phyloP scores from a whole-genome alignment of 2,888 invertebrate genomes.

The Brachyptera putata region DNA sequence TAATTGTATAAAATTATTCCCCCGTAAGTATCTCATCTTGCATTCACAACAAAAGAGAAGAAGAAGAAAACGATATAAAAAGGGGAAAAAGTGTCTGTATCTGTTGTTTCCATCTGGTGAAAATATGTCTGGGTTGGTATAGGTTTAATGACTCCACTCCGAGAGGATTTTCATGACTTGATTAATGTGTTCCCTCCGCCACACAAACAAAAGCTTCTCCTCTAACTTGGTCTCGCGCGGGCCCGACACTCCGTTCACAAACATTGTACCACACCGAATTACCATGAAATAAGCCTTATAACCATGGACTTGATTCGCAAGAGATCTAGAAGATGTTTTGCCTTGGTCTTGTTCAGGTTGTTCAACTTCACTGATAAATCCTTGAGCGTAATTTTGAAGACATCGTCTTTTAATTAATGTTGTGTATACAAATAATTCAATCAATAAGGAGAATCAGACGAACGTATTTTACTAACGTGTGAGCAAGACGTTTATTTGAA shows the following conservation, averaged over 20 bases:
- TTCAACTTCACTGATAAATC: slow-evolving; percentile 9
- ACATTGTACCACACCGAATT: not conserved
- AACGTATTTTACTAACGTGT: too few relatives aligned
- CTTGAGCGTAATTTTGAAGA: slow-evolving; percentile 4
- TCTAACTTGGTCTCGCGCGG: not conserved
- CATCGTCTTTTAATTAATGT: too few relatives aligned
- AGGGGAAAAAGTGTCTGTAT: too few relatives aligned
- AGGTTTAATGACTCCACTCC: slow-evolving; percentile 20
- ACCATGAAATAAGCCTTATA: slow-evolving; percentile 3
- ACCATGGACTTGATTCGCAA: not conserved
- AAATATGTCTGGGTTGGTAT: slow-evolving; percentile 2
- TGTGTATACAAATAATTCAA: too few relatives aligned
- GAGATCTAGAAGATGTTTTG: too few relatives aligned
- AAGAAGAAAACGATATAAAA: too few relatives aligned
- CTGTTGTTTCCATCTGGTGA: slow-evolving; percentile 3
- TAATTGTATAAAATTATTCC: too few relatives aligned
- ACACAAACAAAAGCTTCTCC: slow-evolving; percentile 20
- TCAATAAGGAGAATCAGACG: too few relatives aligned
- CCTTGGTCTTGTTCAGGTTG: slow-evolving; percentile 12
- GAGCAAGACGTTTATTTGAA: too few relatives aligned
- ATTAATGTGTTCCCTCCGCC: slow-evolving; percentile 26
- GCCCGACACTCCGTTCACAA: not conserved
- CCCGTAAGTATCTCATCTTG: too few relatives aligned
- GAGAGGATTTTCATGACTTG: slow-evolving; percentile 25
- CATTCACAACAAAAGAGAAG: too few relatives aligned